A percentile compares a stretch with the other conserved stretches of the same genome.
Conservation (phyloP, 2,797 vertebrate species). For the Eulemur coronatus region DNA sequence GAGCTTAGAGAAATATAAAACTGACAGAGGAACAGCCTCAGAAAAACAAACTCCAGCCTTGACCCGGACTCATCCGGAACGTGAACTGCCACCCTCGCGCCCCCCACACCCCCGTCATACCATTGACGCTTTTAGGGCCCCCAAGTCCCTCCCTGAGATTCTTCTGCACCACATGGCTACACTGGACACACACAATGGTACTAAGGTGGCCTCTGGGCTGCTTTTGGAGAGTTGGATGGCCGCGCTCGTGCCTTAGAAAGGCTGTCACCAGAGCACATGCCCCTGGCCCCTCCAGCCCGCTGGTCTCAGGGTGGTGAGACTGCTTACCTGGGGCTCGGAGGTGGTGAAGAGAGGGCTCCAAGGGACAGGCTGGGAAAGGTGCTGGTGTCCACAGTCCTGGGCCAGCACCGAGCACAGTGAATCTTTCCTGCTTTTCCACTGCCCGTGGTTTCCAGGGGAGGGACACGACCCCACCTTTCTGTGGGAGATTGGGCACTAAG, state of each 20-base stretch:
- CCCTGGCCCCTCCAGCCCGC: neutral
- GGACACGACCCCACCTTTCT: neutral
- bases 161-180: too few species aligned
- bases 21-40: neutral
- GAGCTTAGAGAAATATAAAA: neutral
- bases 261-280: too few species aligned
- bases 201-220: neutral
- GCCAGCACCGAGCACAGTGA: neutral
- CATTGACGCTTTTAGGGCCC: neutral
- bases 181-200: rapidly evolving
- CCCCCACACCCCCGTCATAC: neutral
- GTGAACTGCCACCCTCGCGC: too few species aligned
- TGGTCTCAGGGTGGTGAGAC: neutral
- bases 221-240: neutral
- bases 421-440: neutral
- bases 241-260: neutral
- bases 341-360: neutral
- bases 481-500: neutral
- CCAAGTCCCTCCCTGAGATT: neutral
- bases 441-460: neutral
- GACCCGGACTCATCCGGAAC: too few species aligned
- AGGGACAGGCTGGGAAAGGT: neutral
- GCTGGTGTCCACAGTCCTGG: neutral
- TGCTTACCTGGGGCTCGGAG: neutral
- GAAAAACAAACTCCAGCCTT: neutral